phyloP scores from a whole-genome alignment of 2,797 vertebrate genomes.

The Pogoniulus pusillus region DNA sequence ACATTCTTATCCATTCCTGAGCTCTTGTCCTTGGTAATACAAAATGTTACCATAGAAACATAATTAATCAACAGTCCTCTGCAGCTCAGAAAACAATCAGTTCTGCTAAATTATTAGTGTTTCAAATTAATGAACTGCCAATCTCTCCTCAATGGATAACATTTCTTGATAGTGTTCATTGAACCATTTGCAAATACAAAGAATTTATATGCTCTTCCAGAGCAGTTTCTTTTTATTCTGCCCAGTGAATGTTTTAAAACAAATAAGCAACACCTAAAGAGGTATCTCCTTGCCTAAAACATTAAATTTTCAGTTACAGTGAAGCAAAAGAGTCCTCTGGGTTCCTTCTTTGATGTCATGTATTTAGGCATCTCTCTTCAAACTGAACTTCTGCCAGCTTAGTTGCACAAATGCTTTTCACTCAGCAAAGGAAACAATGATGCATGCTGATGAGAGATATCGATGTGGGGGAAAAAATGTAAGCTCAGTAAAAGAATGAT shows the following conservation, averaged over 20 bases:
- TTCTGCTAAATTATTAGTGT: slow-evolving; percentile 2
- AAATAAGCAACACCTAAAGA: neutral
- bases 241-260: neutral
- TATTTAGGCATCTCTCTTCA: neutral
- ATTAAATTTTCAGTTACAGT: neutral
- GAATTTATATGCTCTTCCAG: neutral
- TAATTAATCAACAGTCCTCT: neutral
- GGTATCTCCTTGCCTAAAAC: neutral
- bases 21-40: neutral
- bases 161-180: neutral
- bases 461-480: neutral
- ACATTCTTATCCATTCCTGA: neutral
- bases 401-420: neutral
- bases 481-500: neutral
- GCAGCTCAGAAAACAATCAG: neutral
- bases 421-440: neutral
- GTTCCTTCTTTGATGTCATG: neutral
- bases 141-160: neutral
- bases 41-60: neutral
- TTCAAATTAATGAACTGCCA: slow-evolving; percentile 4
- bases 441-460: rapidly evolving
- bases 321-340: neutral
- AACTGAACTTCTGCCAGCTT: neutral
- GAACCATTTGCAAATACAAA: neutral
- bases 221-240: neutral